phyloP scores from a whole-genome alignment of 2,797 vertebrate genomes.

The Buphagus erythrorhynchus region DNA sequence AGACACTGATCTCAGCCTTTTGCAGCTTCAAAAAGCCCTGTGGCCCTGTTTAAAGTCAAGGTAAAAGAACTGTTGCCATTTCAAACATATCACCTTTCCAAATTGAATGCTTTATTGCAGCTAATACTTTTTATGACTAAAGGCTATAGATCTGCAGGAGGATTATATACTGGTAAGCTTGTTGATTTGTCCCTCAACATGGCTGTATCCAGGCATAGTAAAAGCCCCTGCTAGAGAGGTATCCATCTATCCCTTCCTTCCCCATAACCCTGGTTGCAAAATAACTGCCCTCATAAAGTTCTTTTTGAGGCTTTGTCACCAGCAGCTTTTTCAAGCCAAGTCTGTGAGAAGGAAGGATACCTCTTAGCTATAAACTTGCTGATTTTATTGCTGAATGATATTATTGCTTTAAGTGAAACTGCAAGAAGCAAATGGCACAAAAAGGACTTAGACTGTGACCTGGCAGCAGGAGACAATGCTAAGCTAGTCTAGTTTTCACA shows the following conservation, averaged over 20 bases:
- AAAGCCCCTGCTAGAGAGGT: background rate
- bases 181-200: background rate
- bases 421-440: conserved; percentile 34
- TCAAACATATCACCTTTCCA: background rate
- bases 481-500: conserved; percentile 80
- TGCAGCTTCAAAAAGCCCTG: background rate
- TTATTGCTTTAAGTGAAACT: conserved; percentile 37
- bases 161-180: background rate
- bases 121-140: background rate
- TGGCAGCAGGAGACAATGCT: background rate
- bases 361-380: conserved; percentile 1
- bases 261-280: background rate
- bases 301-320: background rate
- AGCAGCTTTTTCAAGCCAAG: background rate
- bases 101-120: background rate
- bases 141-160: background rate
- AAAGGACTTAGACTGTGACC: background rate
- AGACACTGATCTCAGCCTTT: background rate
- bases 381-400: conserved; percentile 48
- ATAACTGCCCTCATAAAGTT: background rate
- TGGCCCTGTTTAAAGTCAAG: background rate
- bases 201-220: background rate
- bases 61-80: background rate
- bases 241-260: background rate
- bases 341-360: background rate